Percentiles rank a stretch among this genome's conserved stretches.
These are phyloP conservation scores for Gibbula magus DNA, from an alignment of 2,888 invertebrate species.

Conservation along the genomic window DNA sequence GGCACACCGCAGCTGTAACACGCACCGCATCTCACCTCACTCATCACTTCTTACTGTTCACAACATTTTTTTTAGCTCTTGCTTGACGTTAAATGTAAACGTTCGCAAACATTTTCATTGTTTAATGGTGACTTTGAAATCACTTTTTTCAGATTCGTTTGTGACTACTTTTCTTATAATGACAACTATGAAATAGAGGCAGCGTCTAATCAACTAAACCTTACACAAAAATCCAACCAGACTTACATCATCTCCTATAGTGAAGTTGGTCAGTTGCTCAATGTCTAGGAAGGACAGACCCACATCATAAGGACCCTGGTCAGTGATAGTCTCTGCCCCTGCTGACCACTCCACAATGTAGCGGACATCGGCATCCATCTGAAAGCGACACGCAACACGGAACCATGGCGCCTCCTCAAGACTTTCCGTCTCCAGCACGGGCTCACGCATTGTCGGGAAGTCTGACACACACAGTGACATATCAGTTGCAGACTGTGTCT, in stretches of 20 bases:
- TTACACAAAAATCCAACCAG: no score
- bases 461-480: no score
- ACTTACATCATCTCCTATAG: constrained; percentile 16
- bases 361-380: neutral
- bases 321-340: neutral
- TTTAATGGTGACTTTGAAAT: no score
- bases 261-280: constrained; percentile 10
- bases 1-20: constrained; percentile 26
- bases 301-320: constrained; percentile 23
- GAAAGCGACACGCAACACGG: constrained; percentile 31
- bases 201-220: no score
- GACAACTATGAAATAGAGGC: no score
- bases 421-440: constrained; percentile 31
- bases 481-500: no score
- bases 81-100: no score
- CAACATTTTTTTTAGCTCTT: neutral
- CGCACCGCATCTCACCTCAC: neutral
- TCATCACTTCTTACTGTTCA: neutral
- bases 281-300: neutral
- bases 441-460: constrained; percentile 35
- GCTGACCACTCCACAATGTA: constrained; percentile 32
- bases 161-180: no score
- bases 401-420: constrained; percentile 37
- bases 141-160: no score
- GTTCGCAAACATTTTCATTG: no score